phyloP scores from a whole-genome alignment of 2,113 vertebrate genomes.

The Mastomys coucha region DNA sequence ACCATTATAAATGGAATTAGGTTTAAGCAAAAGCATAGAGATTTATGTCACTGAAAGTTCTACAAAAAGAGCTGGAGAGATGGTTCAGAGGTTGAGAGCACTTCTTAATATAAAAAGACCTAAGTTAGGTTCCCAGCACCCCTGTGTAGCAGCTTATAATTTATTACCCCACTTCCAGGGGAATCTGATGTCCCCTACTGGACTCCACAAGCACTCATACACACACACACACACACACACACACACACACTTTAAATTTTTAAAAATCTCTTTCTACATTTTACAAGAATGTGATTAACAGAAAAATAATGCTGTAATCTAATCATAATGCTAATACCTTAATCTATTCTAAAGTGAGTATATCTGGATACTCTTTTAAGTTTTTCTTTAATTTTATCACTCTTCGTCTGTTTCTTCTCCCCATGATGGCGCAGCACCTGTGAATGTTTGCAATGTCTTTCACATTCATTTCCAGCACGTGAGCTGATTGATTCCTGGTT shows the following conservation, averaged over 20 bases:
- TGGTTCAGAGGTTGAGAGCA: neutral
- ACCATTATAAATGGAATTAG: neutral
- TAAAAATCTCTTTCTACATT: neutral
- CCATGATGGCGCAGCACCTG: conserved; percentile 33
- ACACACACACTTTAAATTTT: neutral
- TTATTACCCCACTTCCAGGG: neutral
- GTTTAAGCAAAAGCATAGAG: neutral
- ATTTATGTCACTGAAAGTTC: neutral
- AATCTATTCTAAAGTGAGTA: neutral
- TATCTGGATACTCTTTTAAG: neutral
- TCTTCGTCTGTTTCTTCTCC: conserved; percentile 29
- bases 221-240: neutral
- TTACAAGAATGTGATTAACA: conserved; percentile 16
- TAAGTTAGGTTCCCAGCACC: neutral
- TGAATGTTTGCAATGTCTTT: conserved; percentile 51
- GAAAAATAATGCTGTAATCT: conserved; percentile 13
- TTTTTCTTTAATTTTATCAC: neutral
- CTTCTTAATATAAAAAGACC: neutral
- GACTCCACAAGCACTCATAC: neutral
- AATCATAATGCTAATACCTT: conserved; percentile 6
- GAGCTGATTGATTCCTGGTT: conserved; percentile 78
- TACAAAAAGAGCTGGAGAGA: neutral
- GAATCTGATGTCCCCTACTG: neutral
- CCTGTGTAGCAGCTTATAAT: neutral
- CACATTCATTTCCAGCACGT: conserved; percentile 64